Evolutionary conservation across 2,113 vertebrate species (phyloP).

Genomic region (Aleadryas rufinucha): DNA sequence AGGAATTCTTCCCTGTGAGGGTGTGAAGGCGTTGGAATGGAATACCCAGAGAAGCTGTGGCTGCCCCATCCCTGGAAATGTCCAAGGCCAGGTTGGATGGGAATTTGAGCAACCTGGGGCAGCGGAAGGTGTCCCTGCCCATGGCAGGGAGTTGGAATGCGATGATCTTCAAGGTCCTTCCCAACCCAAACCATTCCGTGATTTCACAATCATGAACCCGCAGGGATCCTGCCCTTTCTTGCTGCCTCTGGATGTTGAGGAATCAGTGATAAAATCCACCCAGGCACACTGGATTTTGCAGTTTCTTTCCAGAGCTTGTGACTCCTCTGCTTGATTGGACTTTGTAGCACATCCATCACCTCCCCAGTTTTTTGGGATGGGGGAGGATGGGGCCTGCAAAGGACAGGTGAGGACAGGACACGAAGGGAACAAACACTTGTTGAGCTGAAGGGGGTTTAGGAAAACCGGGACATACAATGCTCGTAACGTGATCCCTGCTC

Average conservation of each 20-base stretch:
- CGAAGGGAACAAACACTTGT: not conserved
- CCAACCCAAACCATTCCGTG: not conserved
- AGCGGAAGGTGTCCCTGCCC: not conserved
- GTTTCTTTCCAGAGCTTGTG: not conserved
- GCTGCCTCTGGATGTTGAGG: fast-evolving
- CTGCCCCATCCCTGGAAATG: not conserved
- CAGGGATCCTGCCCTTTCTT: not conserved
- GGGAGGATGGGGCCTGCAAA: not conserved
- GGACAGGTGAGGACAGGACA: not conserved
- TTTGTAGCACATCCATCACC: not conserved
- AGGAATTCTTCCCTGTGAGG: fast-evolving
- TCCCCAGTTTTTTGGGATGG: not conserved
- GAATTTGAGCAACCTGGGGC: not conserved
- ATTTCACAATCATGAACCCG: fast-evolving
- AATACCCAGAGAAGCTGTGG: not conserved
- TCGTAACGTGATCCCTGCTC: not conserved
- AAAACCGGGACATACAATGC: not conserved
- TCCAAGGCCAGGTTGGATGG: not conserved
- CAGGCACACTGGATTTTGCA: fast-evolving
- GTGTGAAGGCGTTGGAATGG: fast-evolving
- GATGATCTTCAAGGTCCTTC: not conserved
- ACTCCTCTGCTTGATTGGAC: not conserved
- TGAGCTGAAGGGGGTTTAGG: not conserved
- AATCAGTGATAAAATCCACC: not conserved
- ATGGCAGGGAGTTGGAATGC: not conserved